Conservation (phyloP, 2,113 vertebrate species). For the Caranx ignobilis region DNA sequence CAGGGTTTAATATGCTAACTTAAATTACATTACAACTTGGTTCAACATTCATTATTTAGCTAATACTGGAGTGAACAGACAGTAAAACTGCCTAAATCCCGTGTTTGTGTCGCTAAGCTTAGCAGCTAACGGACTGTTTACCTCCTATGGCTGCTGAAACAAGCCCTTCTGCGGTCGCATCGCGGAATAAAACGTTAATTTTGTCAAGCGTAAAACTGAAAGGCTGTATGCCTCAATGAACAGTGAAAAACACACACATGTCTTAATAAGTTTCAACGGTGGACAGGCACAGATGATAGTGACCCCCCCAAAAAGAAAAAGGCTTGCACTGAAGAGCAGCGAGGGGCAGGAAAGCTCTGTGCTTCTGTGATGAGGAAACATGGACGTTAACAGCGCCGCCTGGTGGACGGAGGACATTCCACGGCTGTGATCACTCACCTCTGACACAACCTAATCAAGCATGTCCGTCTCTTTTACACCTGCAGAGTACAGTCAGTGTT, state of each 20-base stretch:
- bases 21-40: not conserved
- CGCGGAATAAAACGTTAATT: accelerated
- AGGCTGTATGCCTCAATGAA: not conserved
- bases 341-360: not conserved
- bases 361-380: not conserved
- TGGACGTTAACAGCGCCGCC: conserved; percentile 5
- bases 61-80: not conserved
- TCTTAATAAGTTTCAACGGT: not conserved
- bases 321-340: not conserved
- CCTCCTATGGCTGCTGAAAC: not conserved
- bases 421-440: not conserved
- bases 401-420: conserved; percentile 15
- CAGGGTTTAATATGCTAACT: not conserved
- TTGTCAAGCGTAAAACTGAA: accelerated
- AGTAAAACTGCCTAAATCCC: not conserved
- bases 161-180: not conserved
- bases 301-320: not conserved
- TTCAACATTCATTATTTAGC: not conserved
- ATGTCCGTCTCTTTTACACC: too few relatives aligned
- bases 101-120: conserved; percentile 15
- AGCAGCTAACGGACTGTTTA: conserved; percentile 46
- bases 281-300: not conserved
- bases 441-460: not conserved
- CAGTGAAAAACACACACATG: not conserved
- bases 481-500: not conserved